phyloP scores from a whole-genome alignment of 1,140 invertebrate species.

The Periplaneta americana region DNA sequence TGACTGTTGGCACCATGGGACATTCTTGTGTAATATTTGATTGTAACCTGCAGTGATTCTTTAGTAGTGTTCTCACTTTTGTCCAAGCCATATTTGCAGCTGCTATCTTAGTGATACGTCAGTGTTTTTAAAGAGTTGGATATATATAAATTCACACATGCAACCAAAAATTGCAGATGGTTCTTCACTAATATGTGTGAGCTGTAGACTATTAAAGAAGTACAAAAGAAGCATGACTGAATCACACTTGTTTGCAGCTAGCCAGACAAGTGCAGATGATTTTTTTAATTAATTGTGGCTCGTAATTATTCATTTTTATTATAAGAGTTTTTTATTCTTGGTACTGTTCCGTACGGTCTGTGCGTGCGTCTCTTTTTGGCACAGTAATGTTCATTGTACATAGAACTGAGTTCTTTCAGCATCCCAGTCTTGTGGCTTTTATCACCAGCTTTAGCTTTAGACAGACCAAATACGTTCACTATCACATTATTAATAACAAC shows the following conservation, averaged over 20 bases:
- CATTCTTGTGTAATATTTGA: constrained; percentile 17
- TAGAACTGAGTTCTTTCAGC: constrained; percentile 20
- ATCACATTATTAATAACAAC: neutral
- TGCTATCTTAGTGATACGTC: constrained; percentile 13
- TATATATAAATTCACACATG: constrained; percentile 1
- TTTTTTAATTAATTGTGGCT: constrained; percentile 14
- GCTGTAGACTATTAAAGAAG: constrained; percentile 15
- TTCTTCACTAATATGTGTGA: constrained; percentile 17
- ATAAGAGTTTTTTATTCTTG: constrained; percentile 9
- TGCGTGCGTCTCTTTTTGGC: constrained; percentile 17
- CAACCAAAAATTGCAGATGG: neutral
- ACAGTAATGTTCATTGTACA: constrained; percentile 21
- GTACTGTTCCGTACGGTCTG: neutral
- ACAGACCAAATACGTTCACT: constrained; percentile 14
- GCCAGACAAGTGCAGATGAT: constrained; percentile 9
- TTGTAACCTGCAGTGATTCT: constrained; percentile 20
- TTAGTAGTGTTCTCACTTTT: constrained; percentile 11
- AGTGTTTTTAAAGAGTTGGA: neutral
- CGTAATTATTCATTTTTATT: constrained; percentile 6
- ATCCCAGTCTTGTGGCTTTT: constrained; percentile 23
- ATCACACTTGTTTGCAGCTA: constrained; percentile 11
- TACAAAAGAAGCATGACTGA: constrained; percentile 12
- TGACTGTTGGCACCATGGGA: constrained; percentile 22
- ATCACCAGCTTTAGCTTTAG: constrained; percentile 24
- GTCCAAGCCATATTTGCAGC: constrained; percentile 10